These are phyloP conservation scores for Ctenicera cuprea DNA, from an alignment of 2,888 invertebrate species.

Conservation along the genomic window DNA sequence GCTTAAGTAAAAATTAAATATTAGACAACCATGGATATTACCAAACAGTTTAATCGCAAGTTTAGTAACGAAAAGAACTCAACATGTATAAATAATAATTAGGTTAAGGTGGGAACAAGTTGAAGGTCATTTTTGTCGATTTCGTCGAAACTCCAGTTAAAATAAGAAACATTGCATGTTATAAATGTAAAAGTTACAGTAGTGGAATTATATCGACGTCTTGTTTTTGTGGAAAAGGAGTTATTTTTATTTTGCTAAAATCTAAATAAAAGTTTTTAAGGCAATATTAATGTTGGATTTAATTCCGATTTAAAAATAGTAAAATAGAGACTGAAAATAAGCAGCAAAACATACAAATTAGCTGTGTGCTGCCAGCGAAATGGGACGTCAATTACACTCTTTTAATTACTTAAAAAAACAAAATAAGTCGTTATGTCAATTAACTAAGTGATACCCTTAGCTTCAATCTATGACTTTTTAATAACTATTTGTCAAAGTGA, in stretches of 20 bases:
- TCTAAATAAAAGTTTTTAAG: too few relatives aligned
- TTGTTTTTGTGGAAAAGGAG: background rate
- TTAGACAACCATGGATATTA: background rate
- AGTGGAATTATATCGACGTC: conserved; percentile 12
- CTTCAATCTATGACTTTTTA: conserved; percentile 14
- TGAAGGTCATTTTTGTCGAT: conserved; percentile 30
- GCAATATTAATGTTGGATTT: background rate
- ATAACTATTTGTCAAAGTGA: conserved; percentile 15
- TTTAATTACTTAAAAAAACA: background rate
- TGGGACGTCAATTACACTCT: background rate
- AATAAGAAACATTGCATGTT: conserved; percentile 30
- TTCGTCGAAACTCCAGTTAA: conserved; percentile 16
- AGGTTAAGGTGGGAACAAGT: conserved; percentile 14
- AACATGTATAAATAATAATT: conserved; percentile 18
- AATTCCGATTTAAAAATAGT: too few relatives aligned
- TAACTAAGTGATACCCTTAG: background rate
- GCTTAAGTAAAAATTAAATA: too few relatives aligned
- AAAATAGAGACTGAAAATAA: too few relatives aligned
- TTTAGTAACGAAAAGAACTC: conserved; percentile 15
- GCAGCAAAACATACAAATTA: too few relatives aligned
- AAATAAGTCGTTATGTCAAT: conserved; percentile 1
- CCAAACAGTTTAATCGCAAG: background rate
- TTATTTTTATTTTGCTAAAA: conserved; percentile 14
- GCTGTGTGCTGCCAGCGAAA: too few relatives aligned
- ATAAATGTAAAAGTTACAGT: background rate